phyloP scores from a whole-genome alignment of 2,888 invertebrate genomes.

The Metalampra italica region DNA sequence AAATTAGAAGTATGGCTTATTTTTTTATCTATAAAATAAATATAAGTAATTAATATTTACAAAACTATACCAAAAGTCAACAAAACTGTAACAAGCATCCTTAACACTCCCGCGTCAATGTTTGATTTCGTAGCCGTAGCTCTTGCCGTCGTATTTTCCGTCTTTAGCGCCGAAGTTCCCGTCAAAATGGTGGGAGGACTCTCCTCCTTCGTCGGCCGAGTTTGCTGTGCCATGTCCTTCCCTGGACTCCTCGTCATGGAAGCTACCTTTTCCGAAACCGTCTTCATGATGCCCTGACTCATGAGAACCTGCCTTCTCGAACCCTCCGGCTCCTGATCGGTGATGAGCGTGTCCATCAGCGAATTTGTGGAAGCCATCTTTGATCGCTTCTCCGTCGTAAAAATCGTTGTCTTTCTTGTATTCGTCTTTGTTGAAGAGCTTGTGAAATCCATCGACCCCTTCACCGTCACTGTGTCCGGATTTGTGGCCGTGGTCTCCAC shows the following conservation, averaged over 20 bases:
- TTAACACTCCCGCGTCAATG: conserved; percentile 41
- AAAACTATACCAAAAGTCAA: conserved; percentile 59
- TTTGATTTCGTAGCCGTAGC: conserved; percentile 65
- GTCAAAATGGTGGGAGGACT: conserved; percentile 66
- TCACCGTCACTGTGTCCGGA: conserved; percentile 79
- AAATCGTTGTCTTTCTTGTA: conserved; percentile 85
- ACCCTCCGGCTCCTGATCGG: conserved; percentile 69
- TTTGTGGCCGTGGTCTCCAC: conserved; percentile 72
- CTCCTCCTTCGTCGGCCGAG: conserved; percentile 69
- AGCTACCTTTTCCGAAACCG: conserved; percentile 69
- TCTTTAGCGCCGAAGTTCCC: conserved; percentile 66
- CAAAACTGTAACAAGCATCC: conserved; percentile 52
- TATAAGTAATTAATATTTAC: conserved; percentile 46
- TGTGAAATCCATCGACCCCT: conserved; percentile 82
- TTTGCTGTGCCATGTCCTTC: conserved; percentile 62
- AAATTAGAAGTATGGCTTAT: conserved; percentile 37
- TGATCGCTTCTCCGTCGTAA: conserved; percentile 81
- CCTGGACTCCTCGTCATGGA: conserved; percentile 72
- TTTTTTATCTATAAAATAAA: conserved; percentile 40
- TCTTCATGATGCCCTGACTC: conserved; percentile 71
- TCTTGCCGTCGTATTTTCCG: conserved; percentile 44
- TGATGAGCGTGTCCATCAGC: conserved; percentile 72
- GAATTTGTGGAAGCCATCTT: conserved; percentile 79
- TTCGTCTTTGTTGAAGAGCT: conserved; percentile 83
- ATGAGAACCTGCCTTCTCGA: conserved; percentile 72